Evolutionary conservation across 2,888 invertebrate species (phyloP).

Genomic region (Tipula vernalis): DNA sequence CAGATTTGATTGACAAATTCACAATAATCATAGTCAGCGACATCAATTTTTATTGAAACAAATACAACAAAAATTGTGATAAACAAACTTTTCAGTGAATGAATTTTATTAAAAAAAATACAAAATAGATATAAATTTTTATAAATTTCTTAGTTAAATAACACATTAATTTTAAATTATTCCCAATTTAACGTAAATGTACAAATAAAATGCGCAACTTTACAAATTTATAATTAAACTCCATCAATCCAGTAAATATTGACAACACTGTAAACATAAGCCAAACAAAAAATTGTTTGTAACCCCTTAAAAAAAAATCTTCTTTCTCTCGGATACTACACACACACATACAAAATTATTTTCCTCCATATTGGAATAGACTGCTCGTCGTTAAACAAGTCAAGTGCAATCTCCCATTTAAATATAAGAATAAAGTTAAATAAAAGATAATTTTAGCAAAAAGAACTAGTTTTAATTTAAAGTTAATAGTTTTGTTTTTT

Average conservation of each 20-base stretch:
- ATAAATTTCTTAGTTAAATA: no score
- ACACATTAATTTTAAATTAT: background rate
- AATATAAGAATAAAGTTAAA: background rate
- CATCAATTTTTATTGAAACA: no score
- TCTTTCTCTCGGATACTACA: background rate
- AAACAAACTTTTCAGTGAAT: no score
- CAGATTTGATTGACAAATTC: no score
- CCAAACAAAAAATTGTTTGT: background rate
- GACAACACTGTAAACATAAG: background rate
- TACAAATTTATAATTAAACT: no score
- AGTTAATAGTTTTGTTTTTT: background rate
- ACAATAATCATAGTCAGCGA: no score
- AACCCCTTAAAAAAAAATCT: background rate
- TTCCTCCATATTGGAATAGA: conserved; percentile 9
- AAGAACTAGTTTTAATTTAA: background rate
- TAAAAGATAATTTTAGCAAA: background rate
- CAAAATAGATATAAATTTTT: no score
- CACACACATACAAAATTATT: background rate
- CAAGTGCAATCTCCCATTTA: conserved; percentile 1
- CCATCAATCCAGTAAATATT: background rate
- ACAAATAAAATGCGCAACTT: no score
- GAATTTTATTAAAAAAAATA: no score
- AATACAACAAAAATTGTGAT: no score
- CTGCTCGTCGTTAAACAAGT: conserved; percentile 9
- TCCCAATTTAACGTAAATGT: background rate